Evolutionary conservation across 2,113 vertebrate genomes (phyloP).

Genomic region (Pteronura brasiliensis): DNA sequence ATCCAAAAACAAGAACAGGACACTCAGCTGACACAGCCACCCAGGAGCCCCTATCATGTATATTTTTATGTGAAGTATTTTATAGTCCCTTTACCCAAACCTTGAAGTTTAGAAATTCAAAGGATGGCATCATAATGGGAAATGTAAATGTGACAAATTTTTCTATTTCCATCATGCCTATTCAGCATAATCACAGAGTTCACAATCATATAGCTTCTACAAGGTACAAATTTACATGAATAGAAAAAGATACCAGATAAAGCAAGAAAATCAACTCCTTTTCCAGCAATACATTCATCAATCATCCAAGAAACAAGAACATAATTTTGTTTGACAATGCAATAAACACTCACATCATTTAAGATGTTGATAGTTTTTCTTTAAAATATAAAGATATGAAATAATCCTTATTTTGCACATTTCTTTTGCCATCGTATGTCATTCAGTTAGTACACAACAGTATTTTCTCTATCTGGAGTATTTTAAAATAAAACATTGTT

Average conservation of each 20-base stretch:
- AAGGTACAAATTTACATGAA: neutral
- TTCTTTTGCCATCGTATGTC: neutral
- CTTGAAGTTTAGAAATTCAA: neutral
- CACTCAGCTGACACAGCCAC: neutral
- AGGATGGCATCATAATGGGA: neutral
- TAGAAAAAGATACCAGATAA: neutral
- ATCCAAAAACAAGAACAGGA: neutral
- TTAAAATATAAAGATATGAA: slow-evolving; percentile 29
- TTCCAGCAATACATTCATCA: neutral
- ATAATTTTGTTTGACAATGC: neutral
- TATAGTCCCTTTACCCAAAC: neutral
- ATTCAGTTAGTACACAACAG: neutral
- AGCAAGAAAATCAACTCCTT: neutral
- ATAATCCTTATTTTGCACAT: neutral
- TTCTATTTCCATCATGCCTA: neutral
- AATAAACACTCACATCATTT: neutral
- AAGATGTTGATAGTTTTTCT: neutral
- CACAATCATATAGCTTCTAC: neutral
- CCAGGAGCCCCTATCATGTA: neutral
- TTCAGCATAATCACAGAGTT: neutral
- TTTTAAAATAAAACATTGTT: neutral
- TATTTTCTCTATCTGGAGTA: neutral
- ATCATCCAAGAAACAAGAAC: neutral
- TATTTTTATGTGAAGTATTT: neutral
- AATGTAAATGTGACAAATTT: neutral